Base-by-base conservation (phyloP, 2,797 vertebrate genomes). In the Fundulus diaphanus region DNA sequence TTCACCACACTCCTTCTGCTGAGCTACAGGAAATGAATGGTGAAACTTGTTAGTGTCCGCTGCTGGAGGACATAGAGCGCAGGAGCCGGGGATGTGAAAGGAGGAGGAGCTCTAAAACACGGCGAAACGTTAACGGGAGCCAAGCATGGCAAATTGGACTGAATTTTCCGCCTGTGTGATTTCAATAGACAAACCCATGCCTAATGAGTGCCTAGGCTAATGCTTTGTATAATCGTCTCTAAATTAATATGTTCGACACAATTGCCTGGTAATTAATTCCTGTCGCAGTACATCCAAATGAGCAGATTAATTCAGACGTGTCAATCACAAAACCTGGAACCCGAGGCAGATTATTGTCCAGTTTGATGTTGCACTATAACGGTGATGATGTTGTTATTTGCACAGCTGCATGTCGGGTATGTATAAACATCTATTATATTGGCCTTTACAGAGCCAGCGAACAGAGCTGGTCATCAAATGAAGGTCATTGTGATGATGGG, bases 211-310 rank as follows among this genome's bases (percentile, higher is more conserved):
- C 77, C 80, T 71, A 77, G 76, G 87, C 90, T 94, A 94, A 95
- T 95, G 89, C 88, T 89, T 93, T 92, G 90, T 92, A 92, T 94
- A 94, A 95, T 93, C 93, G 93, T 59, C 81, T 91, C 90, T 92
- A 95, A 95, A 94, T 95, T 90, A 94, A 95, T 93, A 93, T 91
- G 93, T 94, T 92, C 85, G 85, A 93, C 93, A 93, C 92, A 94
- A 95, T 95, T 94, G 91, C 82, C 90, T 90, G 86, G 78, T 94
- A 93, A 95, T 95, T 94, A 95, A 94, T 94, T 93, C 90, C 87
- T 89, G 87, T 82, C 85, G 79, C 88, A 90, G 91, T 87, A 89
- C 82, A 90, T 86, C 89, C 91, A 88, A 94, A 94, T 90, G 85
- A 93, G 88, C 78, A 94, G 90, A 93, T 93, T 93, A 92, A 93